phyloP scores from a whole-genome alignment of 1,140 invertebrate species.

The Eupristina koningsbergeri region DNA sequence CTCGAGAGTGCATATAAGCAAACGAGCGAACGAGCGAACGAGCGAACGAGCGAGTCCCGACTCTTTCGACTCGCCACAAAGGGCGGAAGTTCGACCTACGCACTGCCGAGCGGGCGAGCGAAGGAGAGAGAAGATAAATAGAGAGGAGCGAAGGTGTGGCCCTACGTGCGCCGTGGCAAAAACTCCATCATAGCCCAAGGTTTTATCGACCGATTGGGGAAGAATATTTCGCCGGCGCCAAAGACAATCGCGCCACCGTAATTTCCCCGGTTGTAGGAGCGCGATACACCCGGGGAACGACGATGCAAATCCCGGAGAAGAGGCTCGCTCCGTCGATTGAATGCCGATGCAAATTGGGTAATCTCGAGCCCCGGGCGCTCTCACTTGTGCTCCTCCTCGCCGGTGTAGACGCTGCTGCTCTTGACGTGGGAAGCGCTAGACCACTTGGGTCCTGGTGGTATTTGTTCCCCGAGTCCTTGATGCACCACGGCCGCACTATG shows the following conservation, averaged over 20 bases:
- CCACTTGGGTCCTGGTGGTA: too few species aligned
- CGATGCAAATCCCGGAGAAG: too few species aligned
- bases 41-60: too few species aligned
- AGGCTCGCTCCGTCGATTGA: background rate
- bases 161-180: background rate
- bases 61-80: slow-evolving; percentile 26
- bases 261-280: background rate
- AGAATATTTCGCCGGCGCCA: background rate
- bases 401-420: too few species aligned
- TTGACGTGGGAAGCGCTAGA: background rate
- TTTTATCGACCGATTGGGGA: background rate
- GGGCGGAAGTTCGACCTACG: slow-evolving; percentile 55
- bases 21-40: background rate
- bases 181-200: background rate
- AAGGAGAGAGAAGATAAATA: background rate
- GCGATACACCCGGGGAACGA: too few species aligned
- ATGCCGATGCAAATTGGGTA: slow-evolving; percentile 5
- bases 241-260: background rate
- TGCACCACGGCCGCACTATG: too few species aligned
- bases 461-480: too few species aligned
- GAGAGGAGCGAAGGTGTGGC: slow-evolving; percentile 9
- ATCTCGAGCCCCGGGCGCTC: background rate
- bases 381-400: too few species aligned
- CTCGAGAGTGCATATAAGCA: background rate
- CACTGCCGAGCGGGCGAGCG: background rate